Conservation (phyloP, 2,888 invertebrate genomes). For the Margaritifera margaritifera region DNA sequence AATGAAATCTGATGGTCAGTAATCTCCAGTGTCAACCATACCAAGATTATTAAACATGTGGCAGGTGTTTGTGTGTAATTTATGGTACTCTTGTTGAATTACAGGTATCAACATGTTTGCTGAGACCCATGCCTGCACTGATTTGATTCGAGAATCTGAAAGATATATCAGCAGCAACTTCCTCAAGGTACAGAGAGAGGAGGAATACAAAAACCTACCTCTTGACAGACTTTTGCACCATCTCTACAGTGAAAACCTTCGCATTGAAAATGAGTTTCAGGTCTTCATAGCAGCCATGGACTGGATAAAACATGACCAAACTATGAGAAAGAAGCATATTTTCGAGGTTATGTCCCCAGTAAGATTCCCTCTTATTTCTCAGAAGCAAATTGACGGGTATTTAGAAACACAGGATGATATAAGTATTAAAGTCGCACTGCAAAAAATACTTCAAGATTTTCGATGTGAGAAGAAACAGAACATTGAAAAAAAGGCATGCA, state of each 20-base stretch:
- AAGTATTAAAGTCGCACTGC: slow-evolving; percentile 84
- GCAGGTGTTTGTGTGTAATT: too few relatives aligned
- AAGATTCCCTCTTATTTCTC: slow-evolving; percentile 86
- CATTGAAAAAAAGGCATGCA: slow-evolving; percentile 21
- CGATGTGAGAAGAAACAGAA: slow-evolving; percentile 34
- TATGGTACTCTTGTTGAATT: neutral
- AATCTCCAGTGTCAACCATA: too few relatives aligned
- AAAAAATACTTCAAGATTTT: slow-evolving; percentile 70
- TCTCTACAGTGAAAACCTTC: slow-evolving; percentile 87
- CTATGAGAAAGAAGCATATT: slow-evolving; percentile 84
- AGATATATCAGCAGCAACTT: slow-evolving; percentile 90
- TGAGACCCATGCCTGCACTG: slow-evolving; percentile 87
- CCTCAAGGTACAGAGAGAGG: slow-evolving; percentile 85
- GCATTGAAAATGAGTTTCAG: slow-evolving; percentile 91
- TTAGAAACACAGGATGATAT: slow-evolving; percentile 86
- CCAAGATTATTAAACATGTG: too few relatives aligned
- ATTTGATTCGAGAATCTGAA: slow-evolving; percentile 84
- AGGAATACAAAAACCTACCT: slow-evolving; percentile 89
- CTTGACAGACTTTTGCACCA: slow-evolving; percentile 84
- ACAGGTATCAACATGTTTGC: slow-evolving; percentile 81
- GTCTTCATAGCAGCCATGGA: slow-evolving; percentile 83
- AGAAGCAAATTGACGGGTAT: slow-evolving; percentile 76
- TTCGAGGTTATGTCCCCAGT: slow-evolving; percentile 89
- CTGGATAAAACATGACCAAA: slow-evolving; percentile 89
- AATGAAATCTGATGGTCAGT: too few relatives aligned